Conservation (phyloP, 2,888 invertebrate species). For the Deilephila porcellus region DNA sequence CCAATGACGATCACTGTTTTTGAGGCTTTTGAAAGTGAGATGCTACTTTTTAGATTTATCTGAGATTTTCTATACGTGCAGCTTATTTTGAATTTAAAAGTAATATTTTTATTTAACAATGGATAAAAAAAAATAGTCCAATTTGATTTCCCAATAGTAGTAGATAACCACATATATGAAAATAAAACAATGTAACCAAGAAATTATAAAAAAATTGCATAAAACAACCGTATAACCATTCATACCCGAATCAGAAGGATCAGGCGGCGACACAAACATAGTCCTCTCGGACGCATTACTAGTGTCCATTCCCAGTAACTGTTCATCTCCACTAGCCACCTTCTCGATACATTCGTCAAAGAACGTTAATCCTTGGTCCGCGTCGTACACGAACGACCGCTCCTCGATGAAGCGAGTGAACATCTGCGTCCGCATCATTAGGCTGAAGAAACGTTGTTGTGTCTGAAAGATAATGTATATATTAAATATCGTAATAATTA, state of each 20-base stretch:
- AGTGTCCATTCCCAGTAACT: conserved; percentile 92
- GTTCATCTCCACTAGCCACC: conserved; percentile 75
- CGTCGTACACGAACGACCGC: conserved; percentile 98
- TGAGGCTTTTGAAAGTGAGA: too few species aligned
- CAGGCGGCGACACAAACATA: conserved; percentile 97
- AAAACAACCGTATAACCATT: not conserved
- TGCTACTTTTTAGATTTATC: too few species aligned
- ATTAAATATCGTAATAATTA: not conserved
- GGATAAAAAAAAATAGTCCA: too few species aligned
- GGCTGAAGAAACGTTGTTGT: conserved; percentile 94
- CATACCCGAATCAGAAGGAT: conserved; percentile 84
- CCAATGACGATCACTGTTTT: too few species aligned
- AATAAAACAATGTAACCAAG: too few species aligned
- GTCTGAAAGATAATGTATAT: conserved; percentile 69
- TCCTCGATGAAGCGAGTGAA: conserved; percentile 99
- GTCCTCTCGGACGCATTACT: conserved; percentile 94
- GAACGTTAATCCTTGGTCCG: conserved; percentile 94
- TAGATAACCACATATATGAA: too few species aligned
- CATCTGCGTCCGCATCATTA: conserved; percentile 97
- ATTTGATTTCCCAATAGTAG: too few species aligned
- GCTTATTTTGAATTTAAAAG: too few species aligned
- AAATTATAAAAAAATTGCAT: not conserved
- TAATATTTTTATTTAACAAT: too few species aligned
- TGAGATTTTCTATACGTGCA: too few species aligned
- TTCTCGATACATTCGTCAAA: conserved; percentile 99